These are phyloP conservation scores for Campylomormyrus tamandua DNA, from an alignment of 2,113 vertebrate species.

Conservation along the genomic window DNA sequence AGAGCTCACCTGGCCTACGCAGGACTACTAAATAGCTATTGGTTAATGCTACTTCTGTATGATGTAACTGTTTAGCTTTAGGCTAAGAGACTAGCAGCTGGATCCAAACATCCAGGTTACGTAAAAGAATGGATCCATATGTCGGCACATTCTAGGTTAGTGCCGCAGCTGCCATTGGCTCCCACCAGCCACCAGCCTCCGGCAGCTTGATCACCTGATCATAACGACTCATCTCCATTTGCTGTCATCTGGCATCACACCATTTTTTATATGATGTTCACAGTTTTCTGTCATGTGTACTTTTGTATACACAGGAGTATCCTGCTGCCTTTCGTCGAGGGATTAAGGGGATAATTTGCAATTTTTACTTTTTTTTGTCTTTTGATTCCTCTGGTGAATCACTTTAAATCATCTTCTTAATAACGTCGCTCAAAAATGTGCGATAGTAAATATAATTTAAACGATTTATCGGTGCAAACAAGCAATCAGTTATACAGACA, in stretches of 20 bases:
- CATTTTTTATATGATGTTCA: background rate
- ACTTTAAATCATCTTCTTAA: background rate
- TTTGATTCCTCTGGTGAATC: background rate
- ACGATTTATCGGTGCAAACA: background rate
- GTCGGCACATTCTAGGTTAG: background rate
- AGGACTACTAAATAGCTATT: background rate
- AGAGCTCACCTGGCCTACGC: background rate
- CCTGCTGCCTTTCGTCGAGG: background rate
- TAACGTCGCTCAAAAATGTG: background rate
- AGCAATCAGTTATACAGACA: background rate
- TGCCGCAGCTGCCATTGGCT: background rate
- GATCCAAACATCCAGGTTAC: background rate
- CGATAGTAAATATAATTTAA: background rate
- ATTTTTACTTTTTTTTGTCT: background rate
- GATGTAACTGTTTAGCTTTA: background rate
- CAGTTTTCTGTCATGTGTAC: background rate
- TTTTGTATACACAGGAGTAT: background rate
- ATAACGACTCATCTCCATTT: background rate
- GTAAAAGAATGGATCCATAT: background rate
- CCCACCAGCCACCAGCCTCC: background rate
- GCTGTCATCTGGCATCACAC: background rate
- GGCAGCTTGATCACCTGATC: background rate
- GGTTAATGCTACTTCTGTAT: background rate
- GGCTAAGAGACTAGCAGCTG: background rate
- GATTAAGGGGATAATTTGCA: background rate